Percentiles rank a stretch among this genome's conserved stretches.
These are phyloP conservation scores for Trichomycterus rosablanca DNA, from an alignment of 2,113 vertebrate genomes.

Conservation along the genomic window DNA sequence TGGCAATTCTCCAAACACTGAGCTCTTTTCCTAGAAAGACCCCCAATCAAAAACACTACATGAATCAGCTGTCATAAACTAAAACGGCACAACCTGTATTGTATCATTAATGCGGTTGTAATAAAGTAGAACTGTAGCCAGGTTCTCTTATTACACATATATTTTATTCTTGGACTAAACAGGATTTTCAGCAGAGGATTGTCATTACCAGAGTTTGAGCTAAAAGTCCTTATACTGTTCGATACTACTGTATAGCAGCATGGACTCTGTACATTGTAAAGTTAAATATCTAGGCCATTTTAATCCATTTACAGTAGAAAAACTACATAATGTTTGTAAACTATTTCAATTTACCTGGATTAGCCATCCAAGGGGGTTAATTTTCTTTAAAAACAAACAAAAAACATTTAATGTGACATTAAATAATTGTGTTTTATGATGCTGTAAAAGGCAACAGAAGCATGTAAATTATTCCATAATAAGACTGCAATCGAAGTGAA, in stretches of 20 bases:
- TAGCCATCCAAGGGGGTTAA: too few relatives aligned
- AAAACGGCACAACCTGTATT: conserved; percentile 14
- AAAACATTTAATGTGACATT: too few relatives aligned
- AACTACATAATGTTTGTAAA: too few relatives aligned
- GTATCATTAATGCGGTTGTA: conserved; percentile 29
- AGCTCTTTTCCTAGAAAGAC: conserved; percentile 51
- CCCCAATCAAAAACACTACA: conserved; percentile 50
- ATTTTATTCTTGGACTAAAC: conserved; percentile 30
- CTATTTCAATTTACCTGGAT: too few relatives aligned
- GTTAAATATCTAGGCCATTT: too few relatives aligned
- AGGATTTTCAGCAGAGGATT: conserved; percentile 2
- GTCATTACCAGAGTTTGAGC: background rate
- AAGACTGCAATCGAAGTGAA: too few relatives aligned
- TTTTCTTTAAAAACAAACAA: too few relatives aligned
- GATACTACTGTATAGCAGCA: too few relatives aligned
- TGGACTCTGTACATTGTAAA: too few relatives aligned
- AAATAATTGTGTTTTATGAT: too few relatives aligned
- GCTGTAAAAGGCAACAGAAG: too few relatives aligned
- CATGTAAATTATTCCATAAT: too few relatives aligned
- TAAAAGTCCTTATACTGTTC: background rate
- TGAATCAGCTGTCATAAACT: conserved; percentile 29
- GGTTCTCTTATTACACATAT: conserved; percentile 8
- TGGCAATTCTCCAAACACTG: conserved; percentile 64
- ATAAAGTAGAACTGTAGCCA: conserved; percentile 9
- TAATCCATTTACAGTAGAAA: conserved; percentile 20